These are phyloP conservation scores for Pachypsylla venusta DNA, from an alignment of 1,140 invertebrate species.

Conservation along the genomic window DNA sequence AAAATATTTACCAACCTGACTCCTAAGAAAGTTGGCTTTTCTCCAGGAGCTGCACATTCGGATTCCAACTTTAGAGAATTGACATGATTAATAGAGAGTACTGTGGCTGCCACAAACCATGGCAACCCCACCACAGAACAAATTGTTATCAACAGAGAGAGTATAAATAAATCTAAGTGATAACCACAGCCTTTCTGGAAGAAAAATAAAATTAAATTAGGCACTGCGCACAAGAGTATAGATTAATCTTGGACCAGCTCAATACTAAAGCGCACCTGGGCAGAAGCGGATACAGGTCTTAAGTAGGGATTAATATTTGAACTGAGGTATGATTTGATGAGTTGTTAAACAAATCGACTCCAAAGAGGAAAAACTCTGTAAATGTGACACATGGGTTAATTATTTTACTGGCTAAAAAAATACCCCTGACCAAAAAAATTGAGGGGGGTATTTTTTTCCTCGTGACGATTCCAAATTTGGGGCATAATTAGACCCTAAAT, in stretches of 20 bases:
- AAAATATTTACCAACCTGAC: slow-evolving; percentile 57
- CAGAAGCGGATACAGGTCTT: no score
- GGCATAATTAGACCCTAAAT: no score
- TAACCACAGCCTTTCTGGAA: slow-evolving; percentile 88
- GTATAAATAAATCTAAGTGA: slow-evolving; percentile 87
- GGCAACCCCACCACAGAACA: slow-evolving; percentile 89
- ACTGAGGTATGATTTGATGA: no score
- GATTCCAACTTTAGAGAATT: slow-evolving; percentile 93
- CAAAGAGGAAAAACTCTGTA: no score
- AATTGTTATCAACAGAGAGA: slow-evolving; percentile 76
- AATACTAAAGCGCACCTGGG: no score
- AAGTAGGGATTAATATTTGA: no score
- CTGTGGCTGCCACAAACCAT: slow-evolving; percentile 93
- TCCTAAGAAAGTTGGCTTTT: slow-evolving; percentile 93
- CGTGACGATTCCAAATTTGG: no score
- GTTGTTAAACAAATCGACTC: no score
- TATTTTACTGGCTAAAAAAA: no score
- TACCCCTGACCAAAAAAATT: no score
- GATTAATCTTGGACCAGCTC: not conserved
- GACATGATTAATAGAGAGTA: slow-evolving; percentile 96
- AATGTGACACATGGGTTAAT: no score
- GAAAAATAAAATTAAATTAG: slow-evolving; percentile 9
- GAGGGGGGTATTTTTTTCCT: no score
- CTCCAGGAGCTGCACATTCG: slow-evolving; percentile 91
- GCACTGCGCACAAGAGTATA: not conserved